phyloP scores from a whole-genome alignment of 2,888 invertebrate genomes.

The Coleophora flavipennella region DNA sequence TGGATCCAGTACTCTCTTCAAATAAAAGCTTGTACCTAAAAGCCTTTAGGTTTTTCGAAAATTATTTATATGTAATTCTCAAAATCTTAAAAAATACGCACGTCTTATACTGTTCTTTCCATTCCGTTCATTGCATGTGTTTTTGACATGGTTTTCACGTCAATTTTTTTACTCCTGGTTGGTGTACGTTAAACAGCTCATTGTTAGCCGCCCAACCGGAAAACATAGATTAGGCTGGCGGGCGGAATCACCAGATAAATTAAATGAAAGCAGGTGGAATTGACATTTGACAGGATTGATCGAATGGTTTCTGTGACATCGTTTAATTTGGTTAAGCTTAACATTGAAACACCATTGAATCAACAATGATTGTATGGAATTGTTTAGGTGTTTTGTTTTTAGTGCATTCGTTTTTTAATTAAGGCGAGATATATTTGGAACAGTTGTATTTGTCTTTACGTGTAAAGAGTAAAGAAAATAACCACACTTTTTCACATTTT shows the following conservation, averaged over 20 bases:
- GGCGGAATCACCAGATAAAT: background rate
- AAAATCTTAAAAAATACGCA: too few relatives aligned
- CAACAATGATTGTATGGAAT: background rate
- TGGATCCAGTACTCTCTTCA: too few relatives aligned
- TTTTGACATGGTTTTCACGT: background rate
- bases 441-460: too few relatives aligned
- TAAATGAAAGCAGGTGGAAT: background rate
- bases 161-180: slow-evolving; percentile 6
- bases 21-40: too few relatives aligned
- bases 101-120: too few relatives aligned
- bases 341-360: background rate
- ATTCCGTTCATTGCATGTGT: background rate
- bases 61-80: too few relatives aligned
- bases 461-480: too few relatives aligned
- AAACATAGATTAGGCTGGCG: slow-evolving; percentile 10
- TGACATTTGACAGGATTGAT: background rate
- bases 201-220: slow-evolving; percentile 10
- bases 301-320: background rate
- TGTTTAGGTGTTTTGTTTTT: too few relatives aligned
- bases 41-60: too few relatives aligned
- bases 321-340: background rate
- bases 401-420: too few relatives aligned
- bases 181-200: slow-evolving; percentile 4
- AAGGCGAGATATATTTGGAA: too few relatives aligned
- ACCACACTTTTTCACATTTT: too few relatives aligned